phyloP scores from a whole-genome alignment of 2,797 vertebrate genomes.

The Cheirogaleus major region DNA sequence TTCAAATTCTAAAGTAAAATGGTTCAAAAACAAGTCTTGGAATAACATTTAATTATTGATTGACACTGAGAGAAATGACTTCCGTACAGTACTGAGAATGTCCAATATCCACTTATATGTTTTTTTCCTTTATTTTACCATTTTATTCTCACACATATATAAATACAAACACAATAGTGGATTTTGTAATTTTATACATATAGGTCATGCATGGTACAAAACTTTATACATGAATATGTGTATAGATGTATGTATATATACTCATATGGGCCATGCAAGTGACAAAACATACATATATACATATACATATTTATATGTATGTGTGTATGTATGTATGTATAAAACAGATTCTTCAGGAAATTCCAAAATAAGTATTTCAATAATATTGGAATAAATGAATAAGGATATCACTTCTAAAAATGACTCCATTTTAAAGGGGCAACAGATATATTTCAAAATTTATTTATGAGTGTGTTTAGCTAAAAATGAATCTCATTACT shows the following conservation, averaged over 20 bases:
- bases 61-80: not conserved
- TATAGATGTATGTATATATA: not conserved
- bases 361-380: not conserved
- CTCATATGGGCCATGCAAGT: not conserved
- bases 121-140: not conserved
- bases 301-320: not conserved
- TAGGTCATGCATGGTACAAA: not conserved
- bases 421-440: not conserved
- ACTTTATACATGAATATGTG: not conserved
- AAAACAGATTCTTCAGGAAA: not conserved
- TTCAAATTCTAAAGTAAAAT: not conserved
- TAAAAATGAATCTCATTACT: not conserved
- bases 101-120: not conserved
- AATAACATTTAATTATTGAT: not conserved
- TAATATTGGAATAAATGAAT: not conserved
- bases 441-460: not conserved
- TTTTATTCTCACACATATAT: not conserved
- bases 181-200: not conserved
- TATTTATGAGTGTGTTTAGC: not conserved
- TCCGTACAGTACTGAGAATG: not conserved
- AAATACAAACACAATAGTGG: not conserved
- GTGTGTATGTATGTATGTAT: not conserved
- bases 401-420: not conserved
- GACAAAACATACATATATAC: not conserved
- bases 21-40: not conserved